A percentile compares a stretch with the other conserved stretches of the same genome.
These are phyloP conservation scores for Listrodromus nycthemerus DNA, from an alignment of 2,888 invertebrate genomes.

Conservation along the genomic window DNA sequence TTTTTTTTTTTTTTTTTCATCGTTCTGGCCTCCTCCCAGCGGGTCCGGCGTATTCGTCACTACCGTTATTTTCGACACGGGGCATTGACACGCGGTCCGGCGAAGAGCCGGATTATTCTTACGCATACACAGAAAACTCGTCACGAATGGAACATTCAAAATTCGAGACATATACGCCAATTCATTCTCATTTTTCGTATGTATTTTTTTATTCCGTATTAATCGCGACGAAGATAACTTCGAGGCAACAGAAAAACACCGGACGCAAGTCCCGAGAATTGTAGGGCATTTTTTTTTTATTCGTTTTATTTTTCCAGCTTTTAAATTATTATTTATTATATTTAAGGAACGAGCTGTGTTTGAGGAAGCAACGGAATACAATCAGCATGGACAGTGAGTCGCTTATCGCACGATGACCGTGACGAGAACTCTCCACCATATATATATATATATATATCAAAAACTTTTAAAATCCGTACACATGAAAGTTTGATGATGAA, in stretches of 20 bases:
- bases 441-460: neutral
- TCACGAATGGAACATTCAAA: conserved; percentile 13
- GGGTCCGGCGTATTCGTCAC: conserved; percentile 57
- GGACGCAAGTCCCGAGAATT: neutral
- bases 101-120: conserved; percentile 28
- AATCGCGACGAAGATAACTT: neutral
- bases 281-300: neutral
- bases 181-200: neutral
- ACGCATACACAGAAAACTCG: conserved; percentile 3
- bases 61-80: conserved; percentile 67
- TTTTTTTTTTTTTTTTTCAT: conserved; percentile 11
- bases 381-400: neutral
- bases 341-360: neutral
- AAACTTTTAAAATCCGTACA: too few relatives aligned
- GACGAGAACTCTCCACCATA: neutral
- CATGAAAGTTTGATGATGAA: too few relatives aligned
- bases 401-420: neutral
- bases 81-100: conserved; percentile 61
- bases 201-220: conserved; percentile 1
- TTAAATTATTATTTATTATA: neutral
- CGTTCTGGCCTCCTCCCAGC: conserved; percentile 34
- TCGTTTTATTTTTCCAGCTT: neutral
- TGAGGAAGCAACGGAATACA: neutral
- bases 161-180: conserved; percentile 9
- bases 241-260: neutral